Evolutionary conservation across 2,888 invertebrate genomes (phyloP).

Genomic region (Erpobdella octoculata): DNA sequence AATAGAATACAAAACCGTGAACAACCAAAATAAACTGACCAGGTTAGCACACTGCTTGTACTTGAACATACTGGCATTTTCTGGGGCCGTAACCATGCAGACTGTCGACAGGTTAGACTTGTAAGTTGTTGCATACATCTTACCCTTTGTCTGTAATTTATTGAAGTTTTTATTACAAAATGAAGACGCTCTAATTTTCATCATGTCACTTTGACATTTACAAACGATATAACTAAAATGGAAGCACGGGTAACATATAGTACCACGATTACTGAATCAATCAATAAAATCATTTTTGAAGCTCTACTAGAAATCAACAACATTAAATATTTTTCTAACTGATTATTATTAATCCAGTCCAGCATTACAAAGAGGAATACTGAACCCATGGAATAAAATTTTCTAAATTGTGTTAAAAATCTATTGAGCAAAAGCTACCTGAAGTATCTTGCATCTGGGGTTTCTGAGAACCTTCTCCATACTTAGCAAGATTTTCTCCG

Average conservation of each 20-base stretch:
- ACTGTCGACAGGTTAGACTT: slow-evolving; percentile 13
- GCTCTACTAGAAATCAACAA: too few species aligned
- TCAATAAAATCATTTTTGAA: too few species aligned
- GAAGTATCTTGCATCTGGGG: slow-evolving; percentile 10
- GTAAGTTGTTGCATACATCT: slow-evolving; percentile 12
- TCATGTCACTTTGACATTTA: too few species aligned
- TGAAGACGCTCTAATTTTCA: too few species aligned
- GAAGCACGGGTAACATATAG: too few species aligned
- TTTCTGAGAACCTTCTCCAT: slow-evolving; percentile 20
- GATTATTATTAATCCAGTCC: too few species aligned
- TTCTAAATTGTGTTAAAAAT: background rate
- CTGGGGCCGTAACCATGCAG: background rate
- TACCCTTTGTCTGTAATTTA: slow-evolving; percentile 16
- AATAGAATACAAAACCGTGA: background rate
- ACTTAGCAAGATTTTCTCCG: slow-evolving; percentile 23
- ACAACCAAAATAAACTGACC: background rate
- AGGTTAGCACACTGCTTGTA: slow-evolving; percentile 11
- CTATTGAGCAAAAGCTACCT: background rate
- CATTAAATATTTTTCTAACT: too few species aligned
- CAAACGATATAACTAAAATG: too few species aligned
- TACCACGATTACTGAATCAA: too few species aligned
- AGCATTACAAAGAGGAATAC: too few species aligned
- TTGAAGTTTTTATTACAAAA: too few species aligned
- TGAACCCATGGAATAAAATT: too few species aligned
- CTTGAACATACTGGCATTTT: background rate